A percentile compares a stretch with the other conserved stretches of the same genome.
phyloP scores from a whole-genome alignment of 1,140 invertebrate genomes.

The Hycleus phaleratus region DNA sequence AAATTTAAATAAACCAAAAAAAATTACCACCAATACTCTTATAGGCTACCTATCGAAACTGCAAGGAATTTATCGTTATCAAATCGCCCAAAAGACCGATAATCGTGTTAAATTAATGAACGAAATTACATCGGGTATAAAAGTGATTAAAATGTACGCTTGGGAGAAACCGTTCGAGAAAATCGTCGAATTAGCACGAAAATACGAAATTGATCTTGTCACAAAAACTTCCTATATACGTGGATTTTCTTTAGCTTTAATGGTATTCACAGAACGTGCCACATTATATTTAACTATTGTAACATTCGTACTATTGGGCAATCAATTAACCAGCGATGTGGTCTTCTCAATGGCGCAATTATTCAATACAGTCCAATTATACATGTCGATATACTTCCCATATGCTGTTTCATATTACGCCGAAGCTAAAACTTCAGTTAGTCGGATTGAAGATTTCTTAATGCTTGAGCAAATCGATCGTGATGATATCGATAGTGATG shows the following conservation, averaged over 20 bases:
- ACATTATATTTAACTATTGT: conserved; percentile 64
- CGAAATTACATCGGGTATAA: conserved; percentile 64
- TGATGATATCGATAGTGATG: not conserved
- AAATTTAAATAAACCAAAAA: not conserved
- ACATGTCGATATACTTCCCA: conserved; percentile 66
- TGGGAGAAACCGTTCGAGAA: conserved; percentile 73
- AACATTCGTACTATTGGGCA: conserved; percentile 55
- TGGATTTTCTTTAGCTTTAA: conserved; percentile 58
- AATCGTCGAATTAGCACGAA: conserved; percentile 52
- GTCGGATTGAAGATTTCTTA: conserved; percentile 53
- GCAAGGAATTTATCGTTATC: conserved; percentile 53
- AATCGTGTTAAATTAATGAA: conserved; percentile 75
- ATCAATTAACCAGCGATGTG: conserved; percentile 55
- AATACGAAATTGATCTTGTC: conserved; percentile 56
- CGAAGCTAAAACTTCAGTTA: conserved; percentile 57
- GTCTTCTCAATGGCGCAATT: conserved; percentile 68
- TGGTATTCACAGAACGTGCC: conserved; percentile 60
- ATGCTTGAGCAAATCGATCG: conserved; percentile 39
- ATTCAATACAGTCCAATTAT: conserved; percentile 62
- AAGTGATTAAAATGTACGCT: conserved; percentile 82
- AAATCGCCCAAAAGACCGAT: conserved; percentile 66
- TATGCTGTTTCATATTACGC: conserved; percentile 29
- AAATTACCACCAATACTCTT: conserved; percentile 4
- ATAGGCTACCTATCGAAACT: conserved; percentile 58
- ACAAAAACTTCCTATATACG: conserved; percentile 61